phyloP scores from a whole-genome alignment of 2,888 invertebrate genomes.

The Lasioglossum morio region DNA sequence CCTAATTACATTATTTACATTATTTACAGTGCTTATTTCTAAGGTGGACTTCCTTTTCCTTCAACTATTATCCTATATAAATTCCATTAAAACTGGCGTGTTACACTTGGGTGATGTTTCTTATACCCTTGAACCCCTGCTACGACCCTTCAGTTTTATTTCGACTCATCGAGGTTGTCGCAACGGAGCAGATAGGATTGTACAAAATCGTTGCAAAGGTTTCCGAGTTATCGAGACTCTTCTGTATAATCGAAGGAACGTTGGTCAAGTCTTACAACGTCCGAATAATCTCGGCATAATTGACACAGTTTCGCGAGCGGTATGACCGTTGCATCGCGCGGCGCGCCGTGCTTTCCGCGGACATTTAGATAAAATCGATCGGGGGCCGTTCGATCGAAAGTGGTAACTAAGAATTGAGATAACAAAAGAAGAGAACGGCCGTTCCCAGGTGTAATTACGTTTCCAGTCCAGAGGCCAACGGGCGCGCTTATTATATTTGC shows the following conservation, averaged over 20 bases:
- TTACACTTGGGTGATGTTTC: too few species aligned
- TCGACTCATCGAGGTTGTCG: too few species aligned
- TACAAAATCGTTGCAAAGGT: background rate
- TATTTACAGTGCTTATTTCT: too few species aligned
- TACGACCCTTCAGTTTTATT: too few species aligned
- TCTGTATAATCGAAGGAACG: background rate
- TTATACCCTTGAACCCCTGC: too few species aligned
- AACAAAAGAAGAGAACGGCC: slow-evolving; percentile 51
- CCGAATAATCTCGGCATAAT: background rate
- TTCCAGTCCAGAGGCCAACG: slow-evolving; percentile 24
- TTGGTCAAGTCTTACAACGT: background rate
- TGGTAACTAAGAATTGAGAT: slow-evolving; percentile 56
- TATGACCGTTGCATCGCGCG: background rate
- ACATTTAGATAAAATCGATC: slow-evolving; percentile 25
- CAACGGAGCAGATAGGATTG: background rate
- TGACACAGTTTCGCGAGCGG: slow-evolving; percentile 13
- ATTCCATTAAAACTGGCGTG: too few species aligned
- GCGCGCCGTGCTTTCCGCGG: background rate
- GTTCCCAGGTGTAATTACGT: slow-evolving; percentile 47
- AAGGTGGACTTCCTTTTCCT: too few species aligned
- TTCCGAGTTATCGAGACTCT: background rate
- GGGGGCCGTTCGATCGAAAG: slow-evolving; percentile 24
- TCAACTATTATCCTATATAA: too few species aligned
- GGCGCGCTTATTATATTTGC: slow-evolving; percentile 59
- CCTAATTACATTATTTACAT: too few species aligned